Evolutionary conservation across 1,140 invertebrate genomes (phyloP).

Genomic region (Pachypeltis micranthus): DNA sequence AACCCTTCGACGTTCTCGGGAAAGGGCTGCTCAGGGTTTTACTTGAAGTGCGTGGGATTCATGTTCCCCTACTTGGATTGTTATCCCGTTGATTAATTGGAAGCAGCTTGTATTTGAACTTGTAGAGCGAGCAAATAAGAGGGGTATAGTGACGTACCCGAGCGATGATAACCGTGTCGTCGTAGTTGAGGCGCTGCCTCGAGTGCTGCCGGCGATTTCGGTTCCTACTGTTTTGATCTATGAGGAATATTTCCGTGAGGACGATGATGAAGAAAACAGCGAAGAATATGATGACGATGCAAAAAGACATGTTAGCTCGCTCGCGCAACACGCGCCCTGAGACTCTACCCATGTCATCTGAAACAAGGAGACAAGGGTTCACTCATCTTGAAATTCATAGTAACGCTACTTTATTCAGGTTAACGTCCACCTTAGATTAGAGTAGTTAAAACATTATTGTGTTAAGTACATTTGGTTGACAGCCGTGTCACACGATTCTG

Average conservation of each 20-base stretch:
- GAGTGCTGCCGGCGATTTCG: conserved; percentile 34
- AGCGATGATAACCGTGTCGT: conserved; percentile 35
- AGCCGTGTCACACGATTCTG: too few relatives aligned
- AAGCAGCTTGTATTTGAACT: not conserved
- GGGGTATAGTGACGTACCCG: conserved; percentile 19
- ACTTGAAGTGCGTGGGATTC: too few relatives aligned
- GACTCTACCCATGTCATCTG: conserved; percentile 23
- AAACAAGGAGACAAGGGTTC: too few relatives aligned
- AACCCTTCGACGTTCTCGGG: too few relatives aligned
- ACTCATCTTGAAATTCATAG: too few relatives aligned
- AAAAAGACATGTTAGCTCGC: conserved; percentile 71
- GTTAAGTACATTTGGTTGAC: too few relatives aligned
- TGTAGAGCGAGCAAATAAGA: not conserved
- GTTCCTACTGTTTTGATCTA: conserved; percentile 46
- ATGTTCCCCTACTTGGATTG: too few relatives aligned
- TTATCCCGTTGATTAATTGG: not conserved
- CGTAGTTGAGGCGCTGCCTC: conserved; percentile 37
- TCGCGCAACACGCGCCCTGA: conserved; percentile 36
- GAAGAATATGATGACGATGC: conserved; percentile 79
- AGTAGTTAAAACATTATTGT: too few relatives aligned
- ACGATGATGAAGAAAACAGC: conserved; percentile 75
- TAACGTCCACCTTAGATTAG: too few relatives aligned
- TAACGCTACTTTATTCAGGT: too few relatives aligned
- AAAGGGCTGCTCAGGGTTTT: too few relatives aligned
- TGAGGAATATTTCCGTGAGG: conserved; percentile 65